Evolutionary conservation across 2,113 vertebrate genomes (phyloP).

Genomic region (Colossoma macropomum): DNA sequence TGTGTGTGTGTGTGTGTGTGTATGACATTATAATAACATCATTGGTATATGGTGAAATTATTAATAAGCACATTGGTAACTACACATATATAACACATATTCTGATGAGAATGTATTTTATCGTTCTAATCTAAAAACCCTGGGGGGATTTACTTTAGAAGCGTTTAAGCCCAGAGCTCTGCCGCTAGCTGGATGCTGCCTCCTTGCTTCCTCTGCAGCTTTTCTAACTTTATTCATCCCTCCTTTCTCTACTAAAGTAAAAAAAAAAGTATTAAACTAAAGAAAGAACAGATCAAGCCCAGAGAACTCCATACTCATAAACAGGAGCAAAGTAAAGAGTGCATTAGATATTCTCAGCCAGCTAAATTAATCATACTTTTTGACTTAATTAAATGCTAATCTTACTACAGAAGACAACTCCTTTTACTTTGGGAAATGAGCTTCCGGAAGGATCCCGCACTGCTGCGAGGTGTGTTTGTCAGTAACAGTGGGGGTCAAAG

Average conservation of each 20-base stretch:
- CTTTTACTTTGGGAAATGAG: not conserved
- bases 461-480: not conserved
- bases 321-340: slow-evolving; percentile 14
- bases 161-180: not conserved
- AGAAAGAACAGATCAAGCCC: not conserved
- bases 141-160: not conserved
- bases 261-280: too few relatives aligned
- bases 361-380: slow-evolving; percentile 16
- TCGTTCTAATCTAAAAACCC: not conserved
- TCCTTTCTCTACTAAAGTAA: not conserved
- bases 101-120: too few relatives aligned
- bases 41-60: too few relatives aligned
- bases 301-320: not conserved
- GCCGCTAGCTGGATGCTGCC: not conserved
- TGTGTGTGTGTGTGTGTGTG: too few relatives aligned
- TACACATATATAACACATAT: too few relatives aligned
- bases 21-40: too few relatives aligned
- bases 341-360: slow-evolving; percentile 5
- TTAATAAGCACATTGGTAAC: too few relatives aligned
- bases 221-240: too few relatives aligned
- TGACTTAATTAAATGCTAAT: slow-evolving; percentile 9
- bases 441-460: not conserved
- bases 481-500: not conserved
- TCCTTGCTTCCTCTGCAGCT: not conserved
- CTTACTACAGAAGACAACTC: not conserved